Evolutionary conservation across 2,797 vertebrate genomes (phyloP).

Genomic region (Sebastes umbrosus): DNA sequence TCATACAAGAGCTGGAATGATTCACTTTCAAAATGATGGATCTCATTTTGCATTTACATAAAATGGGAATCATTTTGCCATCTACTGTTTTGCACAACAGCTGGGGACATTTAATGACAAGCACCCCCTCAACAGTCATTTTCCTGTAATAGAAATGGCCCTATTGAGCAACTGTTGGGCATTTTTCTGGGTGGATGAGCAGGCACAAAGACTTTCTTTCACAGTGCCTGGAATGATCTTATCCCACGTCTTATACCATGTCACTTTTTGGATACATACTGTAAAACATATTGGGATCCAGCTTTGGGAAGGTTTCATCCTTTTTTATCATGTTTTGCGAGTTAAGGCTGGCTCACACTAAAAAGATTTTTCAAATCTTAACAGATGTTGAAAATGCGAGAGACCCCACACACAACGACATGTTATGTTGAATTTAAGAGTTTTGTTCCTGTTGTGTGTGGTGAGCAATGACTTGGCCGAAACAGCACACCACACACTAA

Average conservation of each 20-base stretch:
- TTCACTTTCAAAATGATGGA: constrained; percentile 32
- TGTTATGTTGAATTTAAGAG: no score
- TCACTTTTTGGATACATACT: background rate
- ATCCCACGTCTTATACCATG: background rate
- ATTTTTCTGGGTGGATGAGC: background rate
- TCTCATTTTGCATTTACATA: constrained; percentile 22
- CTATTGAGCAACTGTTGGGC: constrained; percentile 8
- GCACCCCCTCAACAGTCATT: background rate
- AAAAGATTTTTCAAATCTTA: no score
- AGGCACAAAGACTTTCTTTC: background rate
- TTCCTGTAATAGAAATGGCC: background rate
- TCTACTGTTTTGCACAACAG: constrained; percentile 10
- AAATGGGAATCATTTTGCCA: constrained; percentile 12
- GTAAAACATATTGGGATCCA: background rate
- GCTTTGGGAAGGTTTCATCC: background rate
- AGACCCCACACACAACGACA: no score
- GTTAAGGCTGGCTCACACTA: background rate
- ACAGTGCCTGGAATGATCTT: background rate
- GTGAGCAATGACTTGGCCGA: no score
- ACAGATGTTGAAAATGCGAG: no score
- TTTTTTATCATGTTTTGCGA: background rate
- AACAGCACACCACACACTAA: no score
- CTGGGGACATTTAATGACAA: constrained; percentile 15
- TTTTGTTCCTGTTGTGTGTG: no score
- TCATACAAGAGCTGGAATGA: constrained; percentile 15